Base-by-base conservation (phyloP, 2,888 invertebrate genomes). In the Rhogogaster chlorosoma region DNA sequence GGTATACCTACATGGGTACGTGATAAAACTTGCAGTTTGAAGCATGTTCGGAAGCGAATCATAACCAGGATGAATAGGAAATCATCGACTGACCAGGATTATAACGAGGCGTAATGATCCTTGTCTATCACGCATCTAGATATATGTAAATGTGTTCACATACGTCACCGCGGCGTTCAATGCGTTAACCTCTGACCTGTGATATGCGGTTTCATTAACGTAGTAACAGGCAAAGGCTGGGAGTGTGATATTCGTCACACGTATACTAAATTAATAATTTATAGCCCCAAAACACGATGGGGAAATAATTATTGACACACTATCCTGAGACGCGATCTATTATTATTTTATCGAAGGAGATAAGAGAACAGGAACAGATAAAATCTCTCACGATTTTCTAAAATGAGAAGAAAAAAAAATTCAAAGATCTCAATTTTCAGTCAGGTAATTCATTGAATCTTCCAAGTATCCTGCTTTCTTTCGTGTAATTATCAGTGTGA, bases 81-180 rank as follows among this genome's bases (percentile, higher is more conserved):
- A 80, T 80, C 80, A 80, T 61, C 57, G 80, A n/a, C 12, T 38
- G 61, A 38, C 84, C 85, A 57, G 87, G 89, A 88, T 90, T 90
- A 89, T 89, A 90, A 90, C 89, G 88, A 88, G 87, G 86, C 88
- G 87, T 86, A 86, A 87, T 88, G 87, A 89, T 88, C 87, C 90
- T 90, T 91, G 88, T 90, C 91, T 88, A 90, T 91, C 89, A 88
- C 86, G 87, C 86, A 71, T 84, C 45, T 45, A 71, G 85, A 45
- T 83, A 82, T 84, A 71, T 49, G 70, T 82, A 78, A 32, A 84
- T 61, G 7, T 70, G 80, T 84, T 86, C 88, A 18, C n/a, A 45
- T 29, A 42, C 53, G 83, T 53, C 67, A 42, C 29, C 42, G 15
- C 36, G 15, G 70, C 38, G 61, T 57, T 61, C 80, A 57, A 80